Conservation (phyloP, 2,113 vertebrate genomes). For the Dromas ardeola region DNA sequence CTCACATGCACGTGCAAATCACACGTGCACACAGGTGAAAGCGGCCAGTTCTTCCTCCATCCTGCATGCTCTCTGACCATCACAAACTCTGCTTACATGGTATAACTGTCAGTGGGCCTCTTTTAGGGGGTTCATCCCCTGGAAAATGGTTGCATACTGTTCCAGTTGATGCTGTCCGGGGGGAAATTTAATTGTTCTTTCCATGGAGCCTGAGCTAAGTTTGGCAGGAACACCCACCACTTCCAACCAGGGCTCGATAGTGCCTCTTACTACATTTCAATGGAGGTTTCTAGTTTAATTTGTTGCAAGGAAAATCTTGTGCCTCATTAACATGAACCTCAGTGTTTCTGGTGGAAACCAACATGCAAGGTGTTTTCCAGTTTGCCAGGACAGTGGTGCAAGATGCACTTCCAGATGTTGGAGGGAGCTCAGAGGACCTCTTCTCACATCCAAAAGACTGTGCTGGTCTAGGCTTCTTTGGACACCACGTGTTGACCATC, state of each 20-base stretch:
- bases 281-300: neutral
- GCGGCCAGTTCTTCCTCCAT: too few species aligned
- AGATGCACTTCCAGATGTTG: neutral
- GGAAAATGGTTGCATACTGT: neutral
- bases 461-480: neutral
- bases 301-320: neutral
- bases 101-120: neutral
- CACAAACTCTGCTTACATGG: neutral
- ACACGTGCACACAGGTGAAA: rapidly evolving
- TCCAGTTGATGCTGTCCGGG: neutral
- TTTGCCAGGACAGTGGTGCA: neutral
- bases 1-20: rapidly evolving
- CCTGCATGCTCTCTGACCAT: neutral
- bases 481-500: neutral
- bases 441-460: neutral
- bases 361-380: neutral
- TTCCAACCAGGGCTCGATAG: neutral
- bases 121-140: neutral
- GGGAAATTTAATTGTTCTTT: neutral
- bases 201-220: neutral
- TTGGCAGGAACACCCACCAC: neutral
- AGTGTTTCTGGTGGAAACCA: neutral
- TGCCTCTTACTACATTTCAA: neutral
- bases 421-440: neutral
- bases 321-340: neutral